A percentile compares a stretch with the other conserved stretches of the same genome.
phyloP scores from a whole-genome alignment of 2,113 vertebrate genomes.

The Brachypodius melanocephalos region DNA sequence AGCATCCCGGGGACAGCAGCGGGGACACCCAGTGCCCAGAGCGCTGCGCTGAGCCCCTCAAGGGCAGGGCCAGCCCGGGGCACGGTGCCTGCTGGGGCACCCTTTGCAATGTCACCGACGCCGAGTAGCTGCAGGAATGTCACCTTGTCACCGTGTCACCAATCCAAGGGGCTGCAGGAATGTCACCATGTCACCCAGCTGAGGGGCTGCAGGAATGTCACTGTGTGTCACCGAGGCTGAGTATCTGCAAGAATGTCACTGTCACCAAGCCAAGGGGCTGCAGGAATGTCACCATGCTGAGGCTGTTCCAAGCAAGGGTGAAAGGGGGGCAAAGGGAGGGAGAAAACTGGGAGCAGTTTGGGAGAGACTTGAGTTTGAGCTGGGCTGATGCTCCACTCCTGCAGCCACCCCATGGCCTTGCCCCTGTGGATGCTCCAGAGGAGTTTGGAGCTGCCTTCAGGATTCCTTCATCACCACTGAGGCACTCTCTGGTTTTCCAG shows the following conservation, averaged over 20 bases:
- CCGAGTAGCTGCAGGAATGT: slow-evolving; percentile 30
- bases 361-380: neutral
- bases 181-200: neutral
- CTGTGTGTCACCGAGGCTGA: neutral
- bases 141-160: neutral
- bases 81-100: slow-evolving; percentile 35
- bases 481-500: neutral
- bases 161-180: accelerated
- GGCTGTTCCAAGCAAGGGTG: neutral
- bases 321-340: neutral
- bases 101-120: neutral
- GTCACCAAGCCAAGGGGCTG: too few species aligned
- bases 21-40: neutral
- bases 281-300: neutral
- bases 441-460: neutral
- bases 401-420: neutral
- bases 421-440: neutral
- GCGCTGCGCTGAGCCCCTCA: slow-evolving; percentile 52
- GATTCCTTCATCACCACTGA: neutral
- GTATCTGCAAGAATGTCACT: neutral
- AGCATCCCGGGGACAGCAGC: neutral
- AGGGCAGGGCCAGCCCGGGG: slow-evolving; percentile 50
- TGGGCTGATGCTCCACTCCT: slow-evolving; percentile 1
- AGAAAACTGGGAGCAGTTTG: neutral
- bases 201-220: neutral